Evolutionary conservation across 1,140 invertebrate genomes (phyloP).

Genomic region (Cherax destructor): DNA sequence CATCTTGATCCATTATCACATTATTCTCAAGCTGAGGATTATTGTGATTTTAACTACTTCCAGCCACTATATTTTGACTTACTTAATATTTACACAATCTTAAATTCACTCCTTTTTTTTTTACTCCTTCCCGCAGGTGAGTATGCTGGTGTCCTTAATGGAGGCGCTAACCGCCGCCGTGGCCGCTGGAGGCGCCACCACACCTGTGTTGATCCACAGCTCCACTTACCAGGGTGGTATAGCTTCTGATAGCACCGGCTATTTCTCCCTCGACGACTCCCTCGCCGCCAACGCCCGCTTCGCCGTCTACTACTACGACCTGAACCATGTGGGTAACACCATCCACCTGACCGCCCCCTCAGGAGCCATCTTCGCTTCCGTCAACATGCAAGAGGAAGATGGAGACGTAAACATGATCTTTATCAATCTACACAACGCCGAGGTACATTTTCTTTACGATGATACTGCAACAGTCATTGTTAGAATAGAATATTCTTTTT

Average conservation of each 20-base stretch:
- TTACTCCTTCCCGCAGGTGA: slow-evolving; percentile 66
- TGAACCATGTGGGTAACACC: slow-evolving; percentile 71
- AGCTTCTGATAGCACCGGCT: slow-evolving; percentile 70
- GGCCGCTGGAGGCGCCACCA: slow-evolving; percentile 58
- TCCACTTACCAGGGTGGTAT: slow-evolving; percentile 66
- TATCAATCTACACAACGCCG: slow-evolving; percentile 68
- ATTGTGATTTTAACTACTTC: no score
- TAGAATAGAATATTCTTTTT: no score
- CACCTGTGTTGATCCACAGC: slow-evolving; percentile 68
- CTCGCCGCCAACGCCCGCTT: slow-evolving; percentile 71
- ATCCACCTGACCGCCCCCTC: slow-evolving; percentile 63
- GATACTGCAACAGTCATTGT: no score
- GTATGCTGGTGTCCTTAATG: slow-evolving; percentile 76
- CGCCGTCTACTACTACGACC: slow-evolving; percentile 73
- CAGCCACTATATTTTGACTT: no score
- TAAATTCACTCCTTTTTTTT: neutral
- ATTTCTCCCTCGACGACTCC: slow-evolving; percentile 72
- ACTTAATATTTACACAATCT: no score
- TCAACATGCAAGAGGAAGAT: slow-evolving; percentile 71
- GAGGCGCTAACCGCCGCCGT: slow-evolving; percentile 70
- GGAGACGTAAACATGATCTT: slow-evolving; percentile 72
- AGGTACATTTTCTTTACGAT: slow-evolving; percentile 10
- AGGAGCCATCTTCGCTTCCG: slow-evolving; percentile 61
- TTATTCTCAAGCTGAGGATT: no score
- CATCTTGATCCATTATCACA: no score